Base-by-base conservation (phyloP, 2,797 vertebrate genomes). In the Nyctalus aviator region DNA sequence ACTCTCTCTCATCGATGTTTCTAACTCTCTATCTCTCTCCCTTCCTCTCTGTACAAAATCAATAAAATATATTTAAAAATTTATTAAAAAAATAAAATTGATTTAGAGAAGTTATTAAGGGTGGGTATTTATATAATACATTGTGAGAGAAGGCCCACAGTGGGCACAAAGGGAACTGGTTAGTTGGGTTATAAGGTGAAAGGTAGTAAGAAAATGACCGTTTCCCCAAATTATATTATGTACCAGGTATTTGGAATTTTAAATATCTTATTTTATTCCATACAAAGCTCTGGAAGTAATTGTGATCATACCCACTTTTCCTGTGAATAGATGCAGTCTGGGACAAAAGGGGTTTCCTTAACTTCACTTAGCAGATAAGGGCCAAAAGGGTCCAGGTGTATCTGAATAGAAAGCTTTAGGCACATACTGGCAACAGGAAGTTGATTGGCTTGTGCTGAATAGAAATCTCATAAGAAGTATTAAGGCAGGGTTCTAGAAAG, bases 51-150 rank as follows among this genome's bases (percentile, higher is more conserved):
- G 37, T 41, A 41, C 37, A 41, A 41, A 41, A 41, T 41, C 37
- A 41, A 41, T 41, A 41, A 41, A 41, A 41, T 41, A 41, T 41
- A 41, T 41, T 41, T 6, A 41, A 41, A 41, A 37, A 5, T 37
- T 37, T 37, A 37, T 37, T 37, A 37, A 37, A 37, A 37, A 84
- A 82, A 41, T 77, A 71, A 84, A 88, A 82, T 15, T 37, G 6
- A 87, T 82, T 92, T 87, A 69, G 62, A 75, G 3, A 90, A 73
- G 82, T 93, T 94, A 46, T 55, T 73, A 3, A 37, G 91, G 27
- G 15, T 13, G 64, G 5, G 8, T 72, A 72, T 17, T 13, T 32
- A 48, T 71, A 93, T 87, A 89, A n/a, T n/a, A 77, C 15, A 73
- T 20, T 68, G 32, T 44, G 59, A 50, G 53, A 48, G 44, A 78